These are phyloP conservation scores for Cuniculus paca DNA, from an alignment of 2,797 vertebrate species.

Conservation along the genomic window DNA sequence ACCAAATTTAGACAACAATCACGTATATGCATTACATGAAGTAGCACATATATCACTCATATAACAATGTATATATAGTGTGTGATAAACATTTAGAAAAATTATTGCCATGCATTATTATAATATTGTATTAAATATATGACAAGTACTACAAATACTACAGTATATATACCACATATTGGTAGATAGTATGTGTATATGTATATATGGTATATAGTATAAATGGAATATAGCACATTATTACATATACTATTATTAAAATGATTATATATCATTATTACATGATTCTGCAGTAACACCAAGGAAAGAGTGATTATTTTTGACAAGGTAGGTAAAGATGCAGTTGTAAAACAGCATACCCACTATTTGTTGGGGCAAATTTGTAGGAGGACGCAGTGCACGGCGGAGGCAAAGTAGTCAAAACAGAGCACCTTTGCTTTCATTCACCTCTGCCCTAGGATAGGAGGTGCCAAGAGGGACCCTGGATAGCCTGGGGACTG, in stretches of 20 bases:
- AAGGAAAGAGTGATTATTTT: conserved; percentile 32
- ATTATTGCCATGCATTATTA: neutral
- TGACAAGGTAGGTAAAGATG: neutral
- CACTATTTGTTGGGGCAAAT: neutral
- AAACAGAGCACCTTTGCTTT: neutral
- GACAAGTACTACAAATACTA: neutral
- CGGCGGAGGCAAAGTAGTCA: neutral
- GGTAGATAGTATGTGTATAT: neutral
- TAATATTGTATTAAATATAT: neutral
- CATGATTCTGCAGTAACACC: neutral
- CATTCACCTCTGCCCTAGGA: neutral
- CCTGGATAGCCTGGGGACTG: neutral
- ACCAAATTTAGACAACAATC: neutral
- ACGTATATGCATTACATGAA: neutral
- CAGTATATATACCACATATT: neutral
- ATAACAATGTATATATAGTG: neutral
- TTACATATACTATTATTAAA: neutral
- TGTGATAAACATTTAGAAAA: neutral
- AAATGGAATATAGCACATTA: neutral
- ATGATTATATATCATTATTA: neutral
- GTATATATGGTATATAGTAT: neutral
- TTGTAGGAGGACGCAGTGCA: neutral
- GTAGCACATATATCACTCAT: neutral
- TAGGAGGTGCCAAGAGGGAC: neutral
- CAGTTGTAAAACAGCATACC: neutral